Evolutionary conservation across 2,888 invertebrate species (phyloP).

Genomic region (Platynereis dumerilii): DNA sequence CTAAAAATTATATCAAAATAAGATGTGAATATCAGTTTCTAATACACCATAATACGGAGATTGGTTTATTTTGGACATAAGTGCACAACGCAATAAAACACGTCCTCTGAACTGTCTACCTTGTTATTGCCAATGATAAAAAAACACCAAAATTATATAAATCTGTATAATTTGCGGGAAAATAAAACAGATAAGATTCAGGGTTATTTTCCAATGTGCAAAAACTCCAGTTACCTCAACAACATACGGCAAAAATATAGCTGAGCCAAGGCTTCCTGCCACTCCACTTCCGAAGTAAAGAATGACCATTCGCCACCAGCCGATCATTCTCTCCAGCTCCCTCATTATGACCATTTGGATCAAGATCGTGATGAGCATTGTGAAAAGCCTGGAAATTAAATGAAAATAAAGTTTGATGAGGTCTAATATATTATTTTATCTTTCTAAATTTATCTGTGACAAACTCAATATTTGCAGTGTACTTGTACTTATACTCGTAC

Average conservation of each 20-base stretch:
- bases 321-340: constrained; percentile 94
- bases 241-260: constrained; percentile 95
- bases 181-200: too few relatives aligned
- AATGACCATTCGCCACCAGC: constrained; percentile 87
- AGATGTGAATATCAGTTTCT: too few relatives aligned
- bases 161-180: too few relatives aligned
- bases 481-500: not conserved
- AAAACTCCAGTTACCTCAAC: constrained; percentile 70
- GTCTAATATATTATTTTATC: not conserved
- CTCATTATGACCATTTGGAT: constrained; percentile 94
- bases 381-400: constrained; percentile 74
- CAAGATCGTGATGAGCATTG: constrained; percentile 83
- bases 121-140: too few relatives aligned
- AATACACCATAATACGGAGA: too few relatives aligned
- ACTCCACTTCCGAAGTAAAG: constrained; percentile 94
- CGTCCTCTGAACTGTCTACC: too few relatives aligned
- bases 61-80: too few relatives aligned
- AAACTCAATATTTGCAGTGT: not conserved
- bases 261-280: constrained; percentile 94
- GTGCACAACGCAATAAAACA: too few relatives aligned
- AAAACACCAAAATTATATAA: too few relatives aligned
- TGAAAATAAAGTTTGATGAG: not conserved
- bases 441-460: not conserved
- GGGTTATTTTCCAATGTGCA: too few relatives aligned
- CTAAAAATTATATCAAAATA: too few relatives aligned